phyloP scores from a whole-genome alignment of 2,113 vertebrate genomes.

The Scopus umbretta region DNA sequence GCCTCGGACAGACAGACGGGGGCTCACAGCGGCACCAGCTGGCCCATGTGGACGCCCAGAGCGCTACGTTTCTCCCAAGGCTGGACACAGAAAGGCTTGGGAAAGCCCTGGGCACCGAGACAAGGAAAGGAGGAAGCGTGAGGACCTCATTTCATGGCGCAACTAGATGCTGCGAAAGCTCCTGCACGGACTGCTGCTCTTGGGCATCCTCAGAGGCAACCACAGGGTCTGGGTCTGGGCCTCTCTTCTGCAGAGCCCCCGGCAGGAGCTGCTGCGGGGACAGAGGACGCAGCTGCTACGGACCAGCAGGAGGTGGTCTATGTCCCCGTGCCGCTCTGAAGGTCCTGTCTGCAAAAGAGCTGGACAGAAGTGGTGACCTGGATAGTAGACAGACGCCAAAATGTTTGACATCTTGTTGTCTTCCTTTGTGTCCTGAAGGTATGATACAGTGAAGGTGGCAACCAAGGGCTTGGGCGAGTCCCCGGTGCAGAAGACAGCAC shows the following conservation, averaged over 20 bases:
- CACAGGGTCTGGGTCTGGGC: not conserved
- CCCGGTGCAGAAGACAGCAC: not conserved
- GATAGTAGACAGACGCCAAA: not conserved
- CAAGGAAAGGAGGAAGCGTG: not conserved
- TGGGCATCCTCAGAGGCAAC: not conserved
- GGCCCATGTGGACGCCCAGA: not conserved
- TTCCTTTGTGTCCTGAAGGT: not conserved
- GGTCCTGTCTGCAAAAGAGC: not conserved
- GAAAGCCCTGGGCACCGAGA: not conserved
- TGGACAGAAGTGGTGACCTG: not conserved
- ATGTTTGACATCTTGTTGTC: not conserved
- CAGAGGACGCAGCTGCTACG: not conserved
- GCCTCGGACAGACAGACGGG: not conserved
- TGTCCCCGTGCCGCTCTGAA: not conserved
- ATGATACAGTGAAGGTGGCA: not conserved
- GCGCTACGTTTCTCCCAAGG: not conserved
- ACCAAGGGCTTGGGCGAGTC: accelerated
- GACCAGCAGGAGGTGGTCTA: not conserved
- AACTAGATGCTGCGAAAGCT: not conserved
- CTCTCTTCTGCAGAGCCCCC: not conserved
- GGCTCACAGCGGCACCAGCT: not conserved
- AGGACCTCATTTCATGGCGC: not conserved
- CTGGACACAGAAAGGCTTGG: not conserved
- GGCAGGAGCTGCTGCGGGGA: not conserved
- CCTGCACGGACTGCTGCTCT: not conserved